Evolutionary conservation across 2,888 invertebrate genomes (phyloP).

Genomic region (Andrena chrysosceles): DNA sequence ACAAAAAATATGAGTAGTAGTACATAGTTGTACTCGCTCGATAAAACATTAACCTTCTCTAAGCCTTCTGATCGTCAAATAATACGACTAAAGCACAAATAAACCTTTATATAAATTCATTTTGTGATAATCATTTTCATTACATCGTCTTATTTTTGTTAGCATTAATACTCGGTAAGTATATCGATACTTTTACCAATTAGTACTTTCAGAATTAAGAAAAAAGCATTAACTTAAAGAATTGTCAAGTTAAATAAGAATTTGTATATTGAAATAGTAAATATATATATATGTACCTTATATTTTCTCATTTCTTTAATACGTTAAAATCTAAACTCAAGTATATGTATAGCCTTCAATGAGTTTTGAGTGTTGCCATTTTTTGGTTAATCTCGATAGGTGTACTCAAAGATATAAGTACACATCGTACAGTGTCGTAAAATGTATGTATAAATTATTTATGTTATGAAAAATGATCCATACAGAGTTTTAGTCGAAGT

Average conservation of each 20-base stretch:
- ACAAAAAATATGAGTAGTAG: too few relatives aligned
- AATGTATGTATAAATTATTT: too few relatives aligned
- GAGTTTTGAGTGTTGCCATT: neutral
- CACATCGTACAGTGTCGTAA: too few relatives aligned
- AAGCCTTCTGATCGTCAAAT: too few relatives aligned
- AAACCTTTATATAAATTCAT: neutral
- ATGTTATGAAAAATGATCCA: too few relatives aligned
- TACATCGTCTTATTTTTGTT: neutral
- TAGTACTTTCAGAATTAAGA: neutral
- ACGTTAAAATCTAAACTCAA: neutral
- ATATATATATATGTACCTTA: too few relatives aligned
- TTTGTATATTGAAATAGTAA: neutral
- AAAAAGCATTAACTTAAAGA: too few relatives aligned
- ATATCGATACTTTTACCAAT: neutral
- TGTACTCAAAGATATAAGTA: neutral
- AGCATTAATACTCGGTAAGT: neutral
- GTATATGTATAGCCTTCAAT: neutral
- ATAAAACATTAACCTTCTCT: too few relatives aligned
- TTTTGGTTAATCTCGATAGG: neutral
- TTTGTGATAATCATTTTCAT: neutral
- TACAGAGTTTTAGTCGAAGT: too few relatives aligned
- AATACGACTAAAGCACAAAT: neutral
- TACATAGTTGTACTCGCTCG: too few relatives aligned
- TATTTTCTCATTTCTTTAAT: neutral
- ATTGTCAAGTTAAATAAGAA: neutral